These are phyloP conservation scores for Deroplatys truncata DNA, from an alignment of 2,888 invertebrate species.

Conservation along the genomic window DNA sequence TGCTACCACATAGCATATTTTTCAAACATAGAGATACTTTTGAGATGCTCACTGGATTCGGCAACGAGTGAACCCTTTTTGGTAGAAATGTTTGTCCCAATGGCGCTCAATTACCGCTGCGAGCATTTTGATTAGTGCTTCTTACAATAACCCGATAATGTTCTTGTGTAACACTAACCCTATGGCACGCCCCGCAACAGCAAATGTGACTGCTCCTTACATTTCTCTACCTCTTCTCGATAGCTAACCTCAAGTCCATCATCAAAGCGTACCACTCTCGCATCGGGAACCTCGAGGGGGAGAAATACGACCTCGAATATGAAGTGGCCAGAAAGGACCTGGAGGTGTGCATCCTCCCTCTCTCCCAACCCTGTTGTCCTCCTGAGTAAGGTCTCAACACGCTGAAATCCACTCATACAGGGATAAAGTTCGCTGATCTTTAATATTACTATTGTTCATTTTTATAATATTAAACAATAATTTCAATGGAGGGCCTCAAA, in stretches of 20 bases:
- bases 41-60: neutral
- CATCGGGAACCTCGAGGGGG: conserved; percentile 77
- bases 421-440: neutral
- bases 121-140: neutral
- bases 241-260: conserved; percentile 64
- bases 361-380: neutral
- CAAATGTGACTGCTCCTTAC: conserved; percentile 14
- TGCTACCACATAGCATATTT: neutral
- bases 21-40: neutral
- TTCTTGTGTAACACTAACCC: neutral
- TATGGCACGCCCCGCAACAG: neutral
- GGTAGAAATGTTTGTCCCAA: neutral
- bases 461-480: too few species aligned
- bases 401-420: neutral
- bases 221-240: neutral
- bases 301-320: conserved; percentile 97
- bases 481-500: too few species aligned
- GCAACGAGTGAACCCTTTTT: neutral
- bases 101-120: neutral
- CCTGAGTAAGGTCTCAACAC: neutral
- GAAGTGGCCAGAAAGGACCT: conserved; percentile 93
- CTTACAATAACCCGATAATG: neutral
- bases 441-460: too few species aligned
- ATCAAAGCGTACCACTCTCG: conserved; percentile 77
- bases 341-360: conserved; percentile 62